Conservation (phyloP, 1,140 invertebrate species). For the Hermetia illucens region DNA sequence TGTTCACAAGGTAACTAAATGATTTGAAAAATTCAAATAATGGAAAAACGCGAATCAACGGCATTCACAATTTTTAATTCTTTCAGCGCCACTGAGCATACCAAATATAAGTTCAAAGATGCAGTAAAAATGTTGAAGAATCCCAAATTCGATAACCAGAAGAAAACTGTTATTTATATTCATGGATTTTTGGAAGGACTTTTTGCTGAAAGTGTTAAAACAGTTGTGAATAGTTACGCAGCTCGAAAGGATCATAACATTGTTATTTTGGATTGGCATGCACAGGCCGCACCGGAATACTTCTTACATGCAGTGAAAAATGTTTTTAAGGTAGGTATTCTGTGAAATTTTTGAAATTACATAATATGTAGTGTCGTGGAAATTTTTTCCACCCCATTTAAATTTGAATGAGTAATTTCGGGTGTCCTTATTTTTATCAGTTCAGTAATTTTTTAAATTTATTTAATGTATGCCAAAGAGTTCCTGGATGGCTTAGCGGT, state of each 20-base stretch:
- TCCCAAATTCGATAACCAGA: conserved; percentile 29
- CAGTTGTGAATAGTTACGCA: conserved; percentile 20
- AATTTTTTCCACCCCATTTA: conserved; percentile 7
- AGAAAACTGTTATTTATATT: conserved; percentile 32
- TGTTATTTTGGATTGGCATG: conserved; percentile 38
- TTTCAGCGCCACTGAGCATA: too few relatives aligned
- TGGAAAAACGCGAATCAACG: too few relatives aligned
- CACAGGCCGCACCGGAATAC: conserved; percentile 35
- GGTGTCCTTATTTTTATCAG: too few relatives aligned
- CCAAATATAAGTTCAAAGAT: conserved; percentile 1
- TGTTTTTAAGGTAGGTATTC: conserved; percentile 27
- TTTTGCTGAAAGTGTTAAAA: conserved; percentile 33
- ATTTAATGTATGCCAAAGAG: too few relatives aligned
- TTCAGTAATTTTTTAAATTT: too few relatives aligned
- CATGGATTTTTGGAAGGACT: conserved; percentile 37
- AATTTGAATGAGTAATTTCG: too few relatives aligned
- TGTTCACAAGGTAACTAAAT: too few relatives aligned
- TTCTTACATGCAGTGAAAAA: conserved; percentile 30
- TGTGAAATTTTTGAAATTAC: too few relatives aligned
- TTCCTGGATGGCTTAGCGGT: too few relatives aligned
- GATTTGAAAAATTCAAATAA: too few relatives aligned
- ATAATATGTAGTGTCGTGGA: conserved; percentile 4
- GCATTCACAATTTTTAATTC: too few relatives aligned
- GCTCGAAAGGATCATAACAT: conserved; percentile 17
- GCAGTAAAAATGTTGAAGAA: conserved; percentile 6